Base-by-base conservation (phyloP, 2,113 vertebrate species). In the Indicator maculatus region DNA sequence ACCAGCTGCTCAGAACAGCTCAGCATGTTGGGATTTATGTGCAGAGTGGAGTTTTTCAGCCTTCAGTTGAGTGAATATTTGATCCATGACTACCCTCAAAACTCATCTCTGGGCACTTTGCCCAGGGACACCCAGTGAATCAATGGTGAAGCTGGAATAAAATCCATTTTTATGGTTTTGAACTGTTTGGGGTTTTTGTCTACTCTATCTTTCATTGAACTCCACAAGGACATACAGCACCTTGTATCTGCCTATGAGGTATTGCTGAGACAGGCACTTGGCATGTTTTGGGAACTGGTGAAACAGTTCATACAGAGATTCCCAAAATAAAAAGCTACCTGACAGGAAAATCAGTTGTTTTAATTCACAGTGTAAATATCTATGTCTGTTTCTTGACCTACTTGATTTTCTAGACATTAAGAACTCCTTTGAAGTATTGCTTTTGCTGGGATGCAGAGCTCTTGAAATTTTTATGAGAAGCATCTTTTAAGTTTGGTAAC, bases 381-480 rank as follows among this genome's bases (percentile, higher is more conserved):
- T 59, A 30, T 44, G 11, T 53, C 52, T 93, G 27, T 66, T 92
- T 59, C 71, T 91, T 87, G 71, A 93, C 87, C 87, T 92, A 80
- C 55, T 93, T 96, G 79, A 33, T 75, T 90, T 89, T 83, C 56
- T 56, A 64, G 80, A 77, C 53, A 36, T 80, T 79, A 73, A 55
- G 26, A 93, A 63, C 38, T 88, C 65, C 83, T 91, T 88, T 93
- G 78, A 93, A 89, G 47, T 70, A 11, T 16, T 92, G 24, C n/a
- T 89, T 93, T 88, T 89, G 52, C 60, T 73, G 38, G 45, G 21
- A 66, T 83, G 33, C 60, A 93, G 47, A n/a, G 8, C 41, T 93
- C 78, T 52, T 95, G 84, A 92, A 94, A 77, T 60, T 95, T 96
- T 93, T 60, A 91, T 92, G 60, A 94, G 94, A 70, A 83, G 36